Base-by-base conservation (phyloP, 2,888 invertebrate genomes). In the Incurvaria masculella region DNA sequence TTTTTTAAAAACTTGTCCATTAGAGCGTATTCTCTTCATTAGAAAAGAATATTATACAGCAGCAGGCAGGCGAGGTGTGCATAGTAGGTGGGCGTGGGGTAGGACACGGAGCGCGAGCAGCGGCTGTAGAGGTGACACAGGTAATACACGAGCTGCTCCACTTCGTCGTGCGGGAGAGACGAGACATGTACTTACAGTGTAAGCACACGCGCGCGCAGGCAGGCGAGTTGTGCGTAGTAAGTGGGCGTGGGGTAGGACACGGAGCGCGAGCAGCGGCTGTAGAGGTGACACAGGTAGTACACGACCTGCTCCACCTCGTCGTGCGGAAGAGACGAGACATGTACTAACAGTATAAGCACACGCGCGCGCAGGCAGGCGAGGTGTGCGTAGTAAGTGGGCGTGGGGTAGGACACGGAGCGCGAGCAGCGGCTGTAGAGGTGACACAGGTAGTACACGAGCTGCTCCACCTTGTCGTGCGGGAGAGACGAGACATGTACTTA, bases 301-400 rank as follows among this genome's bases (percentile, higher is more conserved):
- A n/a, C n/a, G n/a, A 90, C 57, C 45, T 79, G 66, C 61, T 91
- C 87, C 16, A 91, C 66, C 41, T 84, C 78, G 61, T 89, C 83
- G 49, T 86, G 81, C 1, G 68, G 61, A 60, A 88, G n/a, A n/a
- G n/a, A n/a, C n/a, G n/a, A n/a, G n/a, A n/a, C n/a, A 47, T 52
- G 52, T 56, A 74, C 79, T 65, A 63, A 74, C 81, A 63, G 58
- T 1, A 79, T 81, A 17, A 81, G 72, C 18, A 79, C 72, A 42
- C 80, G 65, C 2, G 83, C 91, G 16, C 93, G 80, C 46, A 86
- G 84, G 11, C 91, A 92, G n/a, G 88, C 91, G 45, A 92, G 81
- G 70, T 93, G 92, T 14, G 92, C 91, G 66, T 93, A 89, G 69
- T 93, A 93, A 0, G 92, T 92, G 1, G 93, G 92, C 2, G 92